phyloP scores from a whole-genome alignment of 2,113 vertebrate genomes.

The Embiotoca jacksoni region DNA sequence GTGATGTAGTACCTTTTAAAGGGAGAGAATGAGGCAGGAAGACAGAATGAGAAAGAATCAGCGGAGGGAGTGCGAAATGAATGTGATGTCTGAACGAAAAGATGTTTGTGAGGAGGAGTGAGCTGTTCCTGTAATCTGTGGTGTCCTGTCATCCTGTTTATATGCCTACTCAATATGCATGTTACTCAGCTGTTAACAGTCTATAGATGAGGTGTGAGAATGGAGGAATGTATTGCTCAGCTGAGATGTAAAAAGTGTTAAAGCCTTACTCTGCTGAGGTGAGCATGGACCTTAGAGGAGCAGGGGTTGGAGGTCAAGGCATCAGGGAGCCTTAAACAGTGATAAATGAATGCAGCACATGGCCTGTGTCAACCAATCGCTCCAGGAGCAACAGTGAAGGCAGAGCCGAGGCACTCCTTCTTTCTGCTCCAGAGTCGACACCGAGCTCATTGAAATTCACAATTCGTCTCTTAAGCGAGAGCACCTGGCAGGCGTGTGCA shows the following conservation, averaged over 20 bases:
- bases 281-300: slow-evolving; percentile 34
- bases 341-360: slow-evolving; percentile 72
- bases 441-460: slow-evolving; percentile 82
- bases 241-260: slow-evolving; percentile 10
- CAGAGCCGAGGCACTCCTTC: slow-evolving; percentile 61
- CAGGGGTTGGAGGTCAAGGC: slow-evolving; percentile 62
- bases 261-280: slow-evolving; percentile 34
- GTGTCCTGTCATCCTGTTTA: slow-evolving; percentile 73
- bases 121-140: slow-evolving; percentile 72
- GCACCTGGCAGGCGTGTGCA: slow-evolving; percentile 71
- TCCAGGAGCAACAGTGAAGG: slow-evolving; percentile 53
- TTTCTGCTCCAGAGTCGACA: slow-evolving; percentile 52
- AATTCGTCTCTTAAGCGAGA: slow-evolving; percentile 66
- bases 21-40: slow-evolving; percentile 18
- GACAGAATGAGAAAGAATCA: slow-evolving; percentile 48
- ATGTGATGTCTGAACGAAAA: slow-evolving; percentile 61
- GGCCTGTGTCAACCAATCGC: slow-evolving; percentile 59
- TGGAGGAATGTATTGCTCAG: slow-evolving; percentile 29
- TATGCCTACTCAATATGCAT: slow-evolving; percentile 75
- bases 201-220: slow-evolving; percentile 62
- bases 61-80: slow-evolving; percentile 53
- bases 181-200: slow-evolving; percentile 69
- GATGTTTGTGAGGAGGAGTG: slow-evolving; percentile 75
- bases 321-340: slow-evolving; percentile 57
- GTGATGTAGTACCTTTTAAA: slow-evolving; percentile 27